Evolutionary conservation across 2,888 invertebrate species (phyloP), one percentile per base, ranked within the genome.

Genomic region (Asteroscopus sphinx): DNA sequence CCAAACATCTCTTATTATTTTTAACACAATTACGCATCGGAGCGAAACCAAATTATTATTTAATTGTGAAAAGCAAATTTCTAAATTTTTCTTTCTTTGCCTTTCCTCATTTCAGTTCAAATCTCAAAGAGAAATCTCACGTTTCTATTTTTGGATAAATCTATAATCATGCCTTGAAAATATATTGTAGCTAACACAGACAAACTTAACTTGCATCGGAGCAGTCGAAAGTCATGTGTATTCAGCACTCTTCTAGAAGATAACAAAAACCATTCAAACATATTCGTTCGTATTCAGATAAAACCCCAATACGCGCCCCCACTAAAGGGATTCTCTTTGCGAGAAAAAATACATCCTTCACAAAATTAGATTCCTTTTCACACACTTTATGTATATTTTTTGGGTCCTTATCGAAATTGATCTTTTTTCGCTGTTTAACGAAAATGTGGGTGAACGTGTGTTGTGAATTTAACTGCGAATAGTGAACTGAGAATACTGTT

Each of bases 361-460:
- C 61, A 42, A 71, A 77, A 79, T 78, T 69, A 75, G 62, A 75
- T 77, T 74, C 59, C 59, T 68, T 58, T 64, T 63, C 53, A 57
- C 45, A 26, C 65, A 53, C 48, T 73, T 63, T 68, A 51, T 73
- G 54, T 73, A 63, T 64, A 62, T 71, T 58, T 62, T 54, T 60
- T 55, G 41, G 54, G 36, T 41, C 32, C 60, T 77, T 68, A 74
- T 73, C 74, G 56, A 59, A 74, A 74, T 77, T 60, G 67, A 74
- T 73, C 72, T 62, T 45, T 25, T 41, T 62, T 51, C 36, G 35
- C 56, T 37, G 52, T 52, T 68, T 49, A 54, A 12, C 39, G 25
- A 57, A 72, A 48, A 39, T 36, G 51, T 33, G 47, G 35, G 16
- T 33, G 16, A 37, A 25, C 28, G 37, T 32, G 21, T 30, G 32